A percentile compares a stretch with the other conserved stretches of the same genome.
These are phyloP conservation scores for Ifrita kowaldi DNA, from an alignment of 2,113 vertebrate species.

Conservation along the genomic window DNA sequence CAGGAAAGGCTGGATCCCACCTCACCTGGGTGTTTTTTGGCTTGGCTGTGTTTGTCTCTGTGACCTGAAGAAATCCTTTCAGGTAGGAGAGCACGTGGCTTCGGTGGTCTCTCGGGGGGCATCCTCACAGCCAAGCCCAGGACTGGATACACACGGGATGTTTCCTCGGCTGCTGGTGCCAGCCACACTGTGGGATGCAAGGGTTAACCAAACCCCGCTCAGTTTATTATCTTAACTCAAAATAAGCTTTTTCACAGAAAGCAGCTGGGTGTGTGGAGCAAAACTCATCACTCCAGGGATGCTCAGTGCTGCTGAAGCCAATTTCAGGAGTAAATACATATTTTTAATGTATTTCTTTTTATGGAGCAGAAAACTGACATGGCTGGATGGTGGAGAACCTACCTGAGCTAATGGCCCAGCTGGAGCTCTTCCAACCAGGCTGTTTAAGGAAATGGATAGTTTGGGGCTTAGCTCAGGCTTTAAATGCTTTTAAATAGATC, in stretches of 20 bases:
- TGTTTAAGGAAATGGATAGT: slow-evolving; percentile 17
- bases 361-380: neutral
- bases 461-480: neutral
- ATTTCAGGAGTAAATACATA: slow-evolving; percentile 5
- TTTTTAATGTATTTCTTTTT: slow-evolving; percentile 16
- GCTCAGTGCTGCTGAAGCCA: neutral
- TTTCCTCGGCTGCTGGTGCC: neutral
- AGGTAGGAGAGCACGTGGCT: neutral
- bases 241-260: neutral
- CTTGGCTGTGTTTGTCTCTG: neutral
- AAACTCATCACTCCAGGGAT: neutral
- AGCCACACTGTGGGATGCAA: rapidly evolving
- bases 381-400: neutral
- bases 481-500: slow-evolving; percentile 2
- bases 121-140: rapidly evolving
- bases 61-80: neutral
- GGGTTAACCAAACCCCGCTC: neutral
- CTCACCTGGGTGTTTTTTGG: neutral
- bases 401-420: slow-evolving; percentile 50
- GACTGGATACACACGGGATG: neutral
- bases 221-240: neutral
- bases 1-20: neutral
- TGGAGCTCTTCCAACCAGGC: slow-evolving; percentile 30
- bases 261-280: neutral
- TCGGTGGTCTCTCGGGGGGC: neutral